Evolutionary conservation across 1,140 invertebrate species (phyloP).

Genomic region (Aphaenogaster rudis): DNA sequence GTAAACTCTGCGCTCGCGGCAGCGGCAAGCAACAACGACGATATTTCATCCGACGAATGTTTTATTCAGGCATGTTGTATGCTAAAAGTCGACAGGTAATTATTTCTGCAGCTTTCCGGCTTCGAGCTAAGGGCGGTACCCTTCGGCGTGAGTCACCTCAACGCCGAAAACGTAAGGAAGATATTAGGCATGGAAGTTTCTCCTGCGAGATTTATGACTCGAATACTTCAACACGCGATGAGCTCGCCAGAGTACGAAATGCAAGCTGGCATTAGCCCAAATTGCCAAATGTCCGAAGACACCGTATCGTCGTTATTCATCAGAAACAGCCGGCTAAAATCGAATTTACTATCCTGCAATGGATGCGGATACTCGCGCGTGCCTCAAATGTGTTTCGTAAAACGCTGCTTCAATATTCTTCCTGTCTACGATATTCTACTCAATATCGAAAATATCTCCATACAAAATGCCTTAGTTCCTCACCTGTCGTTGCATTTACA

Average conservation of each 20-base stretch:
- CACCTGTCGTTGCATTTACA: background rate
- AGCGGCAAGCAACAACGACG: constrained; percentile 15
- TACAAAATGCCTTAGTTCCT: background rate
- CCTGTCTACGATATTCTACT: background rate
- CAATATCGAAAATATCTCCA: background rate
- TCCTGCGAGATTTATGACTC: constrained; percentile 65
- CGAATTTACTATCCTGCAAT: background rate
- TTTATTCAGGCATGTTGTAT: constrained; percentile 41
- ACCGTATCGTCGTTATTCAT: constrained; percentile 71
- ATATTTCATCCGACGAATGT: constrained; percentile 58
- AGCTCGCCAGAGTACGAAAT: constrained; percentile 66
- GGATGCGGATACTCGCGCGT: constrained; percentile 36
- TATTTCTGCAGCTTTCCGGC: constrained; percentile 62
- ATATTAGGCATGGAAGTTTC: constrained; percentile 68
- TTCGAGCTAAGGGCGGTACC: constrained; percentile 9
- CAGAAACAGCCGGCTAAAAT: constrained; percentile 12
- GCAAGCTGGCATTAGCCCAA: constrained; percentile 72
- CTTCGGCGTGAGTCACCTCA: constrained; percentile 10
- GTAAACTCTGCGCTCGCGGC: constrained; percentile 20
- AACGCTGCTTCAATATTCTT: background rate
- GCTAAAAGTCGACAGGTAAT: constrained; percentile 65
- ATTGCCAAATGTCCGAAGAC: constrained; percentile 68
- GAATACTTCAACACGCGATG: constrained; percentile 70
- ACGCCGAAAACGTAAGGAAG: constrained; percentile 63
- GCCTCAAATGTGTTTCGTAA: background rate